Evolutionary conservation across 2,797 vertebrate species (phyloP), one percentile per base, ranked within the genome.

Genomic region (Cossypha caffra): DNA sequence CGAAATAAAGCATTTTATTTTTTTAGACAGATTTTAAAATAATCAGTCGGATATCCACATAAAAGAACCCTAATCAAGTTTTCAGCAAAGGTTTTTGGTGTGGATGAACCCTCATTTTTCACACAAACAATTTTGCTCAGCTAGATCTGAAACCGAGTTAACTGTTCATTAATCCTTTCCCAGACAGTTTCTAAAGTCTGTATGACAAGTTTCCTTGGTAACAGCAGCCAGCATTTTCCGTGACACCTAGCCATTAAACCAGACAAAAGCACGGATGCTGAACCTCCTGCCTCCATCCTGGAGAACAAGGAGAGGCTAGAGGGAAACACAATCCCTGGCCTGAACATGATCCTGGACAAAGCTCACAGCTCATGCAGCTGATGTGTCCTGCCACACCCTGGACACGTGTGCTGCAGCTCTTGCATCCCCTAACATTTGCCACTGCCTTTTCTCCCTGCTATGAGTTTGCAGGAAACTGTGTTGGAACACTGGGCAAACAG

Each of bases 161-260:
- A 86, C 82, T 62, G 74, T 55, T 94, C 88, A 90, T 94, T 96
- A 93, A 73, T 90, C 86, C 74, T 80, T 93, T 78, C 63, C 55
- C 71, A 93, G 88, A 68, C 47, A 90, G 45, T 76, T 85, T 73
- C 88, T 71, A 63, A 86, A 90, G 89, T 57, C 77, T 73, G 37
- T 68, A 45, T 50, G 55, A 69, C 52, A 91, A 67, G 80, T 96
- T 93, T 93, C 96, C 94, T 91, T 95, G 88, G 93, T 69, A 97
- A 96, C 92, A 82, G 48, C 61, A 89, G 77, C 63, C 69, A 72
- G 86, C 24, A 26, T 19, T 45, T 68, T 90, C 51, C 43, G 19
- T 11, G 47, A 76, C 59, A 93, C 83, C 67, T 63, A 78, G 64
- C 43, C 69, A 69, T 81, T 84, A 86, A 93, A 86, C 24, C 8